Evolutionary conservation across 1,140 invertebrate genomes (phyloP).

Genomic region (Fopius arisanus): DNA sequence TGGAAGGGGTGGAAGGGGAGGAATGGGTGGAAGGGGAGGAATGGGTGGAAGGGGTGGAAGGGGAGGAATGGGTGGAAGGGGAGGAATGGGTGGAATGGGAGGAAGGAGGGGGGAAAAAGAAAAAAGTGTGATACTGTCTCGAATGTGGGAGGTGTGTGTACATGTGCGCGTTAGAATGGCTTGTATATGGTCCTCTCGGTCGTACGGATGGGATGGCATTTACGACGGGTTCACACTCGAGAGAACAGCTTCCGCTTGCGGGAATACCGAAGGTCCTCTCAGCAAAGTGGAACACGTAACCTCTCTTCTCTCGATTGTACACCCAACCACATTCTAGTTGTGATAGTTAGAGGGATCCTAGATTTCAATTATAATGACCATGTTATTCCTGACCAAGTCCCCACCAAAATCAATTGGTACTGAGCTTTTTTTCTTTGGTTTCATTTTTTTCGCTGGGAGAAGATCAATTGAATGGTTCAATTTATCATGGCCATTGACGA

Average conservation of each 20-base stretch:
- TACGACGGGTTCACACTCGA: conserved; percentile 5
- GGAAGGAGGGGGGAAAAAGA: too few relatives aligned
- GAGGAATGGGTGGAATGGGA: too few relatives aligned
- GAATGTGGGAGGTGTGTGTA: neutral
- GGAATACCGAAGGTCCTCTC: conserved; percentile 1
- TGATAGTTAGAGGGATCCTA: neutral
- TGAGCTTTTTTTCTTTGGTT: too few relatives aligned
- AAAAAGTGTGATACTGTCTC: neutral
- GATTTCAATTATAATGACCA: neutral
- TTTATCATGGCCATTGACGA: neutral
- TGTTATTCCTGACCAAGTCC: neutral
- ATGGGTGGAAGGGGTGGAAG: too few relatives aligned
- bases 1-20: too few relatives aligned
- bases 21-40: too few relatives aligned
- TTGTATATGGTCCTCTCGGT: neutral
- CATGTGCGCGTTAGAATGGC: neutral
- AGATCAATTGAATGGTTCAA: too few relatives aligned
- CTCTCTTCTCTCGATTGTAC: neutral
- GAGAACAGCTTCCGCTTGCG: conserved; percentile 5
- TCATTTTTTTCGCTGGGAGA: too few relatives aligned
- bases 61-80: too few relatives aligned
- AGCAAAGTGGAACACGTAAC: conserved; percentile 9
- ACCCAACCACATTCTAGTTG: conserved; percentile 2
- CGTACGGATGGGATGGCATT: conserved; percentile 4
- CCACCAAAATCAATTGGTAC: neutral